These are phyloP conservation scores for Macroramphosus scolopax DNA, from an alignment of 2,797 vertebrate genomes.

Conservation along the genomic window DNA sequence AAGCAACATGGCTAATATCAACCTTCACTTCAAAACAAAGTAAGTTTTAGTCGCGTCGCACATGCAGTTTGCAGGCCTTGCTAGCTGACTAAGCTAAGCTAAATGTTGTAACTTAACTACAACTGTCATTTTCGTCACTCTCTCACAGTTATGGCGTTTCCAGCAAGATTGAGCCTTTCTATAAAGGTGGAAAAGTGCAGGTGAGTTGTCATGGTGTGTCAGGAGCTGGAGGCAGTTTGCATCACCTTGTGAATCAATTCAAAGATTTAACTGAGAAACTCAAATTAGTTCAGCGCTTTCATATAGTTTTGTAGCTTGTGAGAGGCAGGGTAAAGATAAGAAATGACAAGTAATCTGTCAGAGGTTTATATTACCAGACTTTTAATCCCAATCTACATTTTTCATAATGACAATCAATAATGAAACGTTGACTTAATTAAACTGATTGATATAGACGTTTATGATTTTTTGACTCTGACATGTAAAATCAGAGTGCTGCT, in stretches of 20 bases:
- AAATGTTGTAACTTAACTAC: conserved; percentile 1
- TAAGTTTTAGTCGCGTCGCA: conserved; percentile 54
- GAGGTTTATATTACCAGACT: too few relatives aligned
- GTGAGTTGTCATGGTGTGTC: conserved; percentile 64
- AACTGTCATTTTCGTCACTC: conserved; percentile 11
- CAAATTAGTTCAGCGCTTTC: too few relatives aligned
- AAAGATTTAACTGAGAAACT: too few relatives aligned
- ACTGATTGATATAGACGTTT: background rate
- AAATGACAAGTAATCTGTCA: too few relatives aligned
- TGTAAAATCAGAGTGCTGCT: rapidly evolving
- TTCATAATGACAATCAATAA: too few relatives aligned
- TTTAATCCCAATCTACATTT: too few relatives aligned
- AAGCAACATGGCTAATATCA: conserved; percentile 68
- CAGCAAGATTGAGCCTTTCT: conserved; percentile 92
- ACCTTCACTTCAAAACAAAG: conserved; percentile 80
- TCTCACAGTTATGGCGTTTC: conserved; percentile 81
- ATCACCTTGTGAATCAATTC: too few relatives aligned
- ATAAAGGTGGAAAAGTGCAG: conserved; percentile 94
- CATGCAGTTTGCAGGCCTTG: background rate
- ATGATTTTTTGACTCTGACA: too few relatives aligned
- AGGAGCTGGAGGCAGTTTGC: too few relatives aligned
- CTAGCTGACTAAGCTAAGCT: conserved; percentile 30
- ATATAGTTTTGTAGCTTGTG: too few relatives aligned
- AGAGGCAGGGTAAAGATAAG: too few relatives aligned
- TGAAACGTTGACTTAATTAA: background rate